phyloP scores from a whole-genome alignment of 35 echinoderm and acorn worm genomes.

The Amphiura filiformis region DNA sequence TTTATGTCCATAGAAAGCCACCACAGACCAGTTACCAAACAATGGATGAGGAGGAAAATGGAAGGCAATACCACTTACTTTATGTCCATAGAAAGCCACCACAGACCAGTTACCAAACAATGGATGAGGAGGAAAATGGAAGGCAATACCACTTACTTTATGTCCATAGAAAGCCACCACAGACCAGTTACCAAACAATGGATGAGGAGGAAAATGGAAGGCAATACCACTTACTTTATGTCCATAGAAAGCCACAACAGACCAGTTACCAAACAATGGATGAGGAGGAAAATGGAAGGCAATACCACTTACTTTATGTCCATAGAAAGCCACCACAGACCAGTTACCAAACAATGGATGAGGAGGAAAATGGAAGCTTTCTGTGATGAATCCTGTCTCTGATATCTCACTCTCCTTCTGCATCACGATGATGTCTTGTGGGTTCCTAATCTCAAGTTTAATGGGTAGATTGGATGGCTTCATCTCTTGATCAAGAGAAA shows the following conservation, averaged over 20 bases:
- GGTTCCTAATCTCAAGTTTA: slow-evolving; percentile 1
- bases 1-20: too few relatives aligned
- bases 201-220: neutral
- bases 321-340: slow-evolving; percentile 12
- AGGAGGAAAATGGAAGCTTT: slow-evolving; percentile 15
- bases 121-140: too few relatives aligned
- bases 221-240: too few relatives aligned
- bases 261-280: neutral
- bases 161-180: too few relatives aligned
- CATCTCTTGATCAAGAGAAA: slow-evolving; percentile 29
- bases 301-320: slow-evolving; percentile 2
- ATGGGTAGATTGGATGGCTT: neutral
- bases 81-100: too few relatives aligned
- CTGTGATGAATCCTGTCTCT: neutral
- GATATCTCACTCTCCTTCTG: neutral
- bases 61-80: too few relatives aligned
- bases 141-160: too few relatives aligned
- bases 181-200: neutral
- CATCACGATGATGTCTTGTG: slow-evolving; percentile 7
- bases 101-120: too few relatives aligned
- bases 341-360: slow-evolving; percentile 27
- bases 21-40: too few relatives aligned
- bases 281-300: neutral
- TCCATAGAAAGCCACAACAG: too few relatives aligned
- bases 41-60: too few relatives aligned